Evolutionary conservation across 2,113 vertebrate genomes (phyloP).

Genomic region (Raphicerus campestris): DNA sequence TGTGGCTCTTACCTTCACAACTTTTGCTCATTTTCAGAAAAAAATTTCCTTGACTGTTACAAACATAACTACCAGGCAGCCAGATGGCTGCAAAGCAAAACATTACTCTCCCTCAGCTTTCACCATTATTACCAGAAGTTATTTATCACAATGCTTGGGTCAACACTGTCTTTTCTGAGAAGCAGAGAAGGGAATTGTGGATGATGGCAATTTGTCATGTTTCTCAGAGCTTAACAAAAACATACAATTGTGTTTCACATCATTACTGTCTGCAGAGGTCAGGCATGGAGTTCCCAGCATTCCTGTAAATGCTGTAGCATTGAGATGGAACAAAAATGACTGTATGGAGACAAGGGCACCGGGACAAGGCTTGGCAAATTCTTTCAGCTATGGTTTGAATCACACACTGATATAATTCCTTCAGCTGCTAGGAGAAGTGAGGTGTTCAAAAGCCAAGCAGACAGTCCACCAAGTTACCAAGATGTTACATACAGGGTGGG

Average conservation of each 20-base stretch:
- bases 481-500: neutral
- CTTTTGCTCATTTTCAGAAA: conserved; percentile 45
- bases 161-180: neutral
- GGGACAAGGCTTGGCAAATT: conserved; percentile 34
- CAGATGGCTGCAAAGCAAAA: neutral
- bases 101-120: conserved; percentile 23
- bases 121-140: conserved; percentile 21
- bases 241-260: neutral
- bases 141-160: conserved; percentile 59
- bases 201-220: conserved; percentile 1
- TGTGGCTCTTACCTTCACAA: neutral
- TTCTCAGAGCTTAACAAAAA: conserved; percentile 35
- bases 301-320: neutral
- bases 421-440: neutral
- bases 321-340: neutral
- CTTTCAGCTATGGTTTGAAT: neutral
- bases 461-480: neutral
- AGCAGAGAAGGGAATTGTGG: neutral
- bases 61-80: neutral
- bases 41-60: neutral
- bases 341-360: conserved; percentile 51
- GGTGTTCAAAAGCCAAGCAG: neutral
- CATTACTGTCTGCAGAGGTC: conserved; percentile 16
- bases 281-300: neutral
- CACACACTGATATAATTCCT: neutral